Conservation (phyloP, 2,888 invertebrate genomes). For the Habroteleia sp. region DNA sequence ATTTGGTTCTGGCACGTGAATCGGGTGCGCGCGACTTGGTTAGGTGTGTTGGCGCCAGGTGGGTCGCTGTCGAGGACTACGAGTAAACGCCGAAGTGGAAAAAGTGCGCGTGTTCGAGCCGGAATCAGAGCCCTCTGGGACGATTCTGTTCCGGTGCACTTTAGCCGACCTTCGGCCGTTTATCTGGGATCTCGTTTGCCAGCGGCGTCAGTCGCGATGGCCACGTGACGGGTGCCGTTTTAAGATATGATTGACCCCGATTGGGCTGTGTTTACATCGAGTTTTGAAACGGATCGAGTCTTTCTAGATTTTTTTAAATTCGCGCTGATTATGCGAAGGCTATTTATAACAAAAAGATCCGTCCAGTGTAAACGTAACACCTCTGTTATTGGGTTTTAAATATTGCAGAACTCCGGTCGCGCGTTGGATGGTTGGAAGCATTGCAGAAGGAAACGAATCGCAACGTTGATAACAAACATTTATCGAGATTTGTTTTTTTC, state of each 20-base stretch:
- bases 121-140: constrained; percentile 12
- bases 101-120: no score
- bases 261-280: no score
- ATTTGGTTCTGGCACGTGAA: not conserved
- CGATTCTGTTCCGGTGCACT: no score
- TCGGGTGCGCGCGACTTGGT: not conserved
- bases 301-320: no score
- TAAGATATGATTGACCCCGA: no score
- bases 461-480: constrained; percentile 30
- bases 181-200: no score
- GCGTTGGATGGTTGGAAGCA: not conserved
- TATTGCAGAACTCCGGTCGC: not conserved
- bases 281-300: no score
- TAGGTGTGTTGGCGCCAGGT: constrained; percentile 14
- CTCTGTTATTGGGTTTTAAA: not conserved
- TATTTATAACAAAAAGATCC: constrained; percentile 41
- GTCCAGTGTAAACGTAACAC: not conserved
- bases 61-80: constrained; percentile 10
- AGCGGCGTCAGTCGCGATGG: no score
- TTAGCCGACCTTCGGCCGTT: no score
- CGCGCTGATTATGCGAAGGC: constrained; percentile 14
- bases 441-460: constrained; percentile 18
- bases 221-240: no score
- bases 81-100: constrained; percentile 26
- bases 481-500: constrained; percentile 35